Evolutionary conservation across 2,888 invertebrate species (phyloP).

Genomic region (Cephus spinipes): DNA sequence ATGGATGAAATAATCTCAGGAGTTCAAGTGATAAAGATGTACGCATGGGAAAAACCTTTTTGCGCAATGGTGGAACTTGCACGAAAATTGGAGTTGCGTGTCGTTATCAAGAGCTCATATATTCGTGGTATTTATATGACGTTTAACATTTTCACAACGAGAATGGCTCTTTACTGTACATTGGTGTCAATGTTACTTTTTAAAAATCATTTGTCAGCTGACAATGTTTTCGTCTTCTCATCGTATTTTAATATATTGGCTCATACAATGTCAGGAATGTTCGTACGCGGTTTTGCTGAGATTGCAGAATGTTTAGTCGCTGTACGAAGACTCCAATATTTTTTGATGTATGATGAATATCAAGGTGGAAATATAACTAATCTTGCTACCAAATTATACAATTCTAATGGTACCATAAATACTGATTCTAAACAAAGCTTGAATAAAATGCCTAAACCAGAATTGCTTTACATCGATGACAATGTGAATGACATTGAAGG

Average conservation of each 20-base stretch:
- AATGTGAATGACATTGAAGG: constrained; percentile 35
- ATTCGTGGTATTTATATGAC: constrained; percentile 78
- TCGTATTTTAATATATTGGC: constrained; percentile 70
- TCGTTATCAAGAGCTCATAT: constrained; percentile 74
- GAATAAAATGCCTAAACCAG: constrained; percentile 40
- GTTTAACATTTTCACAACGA: constrained; percentile 84
- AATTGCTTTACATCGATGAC: constrained; percentile 57
- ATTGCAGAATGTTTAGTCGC: constrained; percentile 71
- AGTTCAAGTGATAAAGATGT: constrained; percentile 84
- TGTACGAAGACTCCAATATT: constrained; percentile 65
- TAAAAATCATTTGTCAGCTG: constrained; percentile 76
- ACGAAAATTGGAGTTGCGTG: constrained; percentile 69
- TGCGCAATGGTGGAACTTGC: constrained; percentile 73
- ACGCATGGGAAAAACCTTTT: constrained; percentile 82
- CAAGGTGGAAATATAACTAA: constrained; percentile 26
- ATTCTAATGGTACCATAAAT: constrained; percentile 37
- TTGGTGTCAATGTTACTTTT: constrained; percentile 77
- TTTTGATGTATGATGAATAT: constrained; percentile 65
- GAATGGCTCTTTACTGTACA: constrained; percentile 82
- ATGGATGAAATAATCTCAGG: constrained; percentile 84
- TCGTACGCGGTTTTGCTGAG: constrained; percentile 70
- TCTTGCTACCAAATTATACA: constrained; percentile 13
- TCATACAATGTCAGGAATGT: constrained; percentile 72
- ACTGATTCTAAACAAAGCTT: constrained; percentile 38
- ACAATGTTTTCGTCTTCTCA: constrained; percentile 73